Conservation (phyloP, 2,113 vertebrate species). For the Lepisosteus oculatus region DNA sequence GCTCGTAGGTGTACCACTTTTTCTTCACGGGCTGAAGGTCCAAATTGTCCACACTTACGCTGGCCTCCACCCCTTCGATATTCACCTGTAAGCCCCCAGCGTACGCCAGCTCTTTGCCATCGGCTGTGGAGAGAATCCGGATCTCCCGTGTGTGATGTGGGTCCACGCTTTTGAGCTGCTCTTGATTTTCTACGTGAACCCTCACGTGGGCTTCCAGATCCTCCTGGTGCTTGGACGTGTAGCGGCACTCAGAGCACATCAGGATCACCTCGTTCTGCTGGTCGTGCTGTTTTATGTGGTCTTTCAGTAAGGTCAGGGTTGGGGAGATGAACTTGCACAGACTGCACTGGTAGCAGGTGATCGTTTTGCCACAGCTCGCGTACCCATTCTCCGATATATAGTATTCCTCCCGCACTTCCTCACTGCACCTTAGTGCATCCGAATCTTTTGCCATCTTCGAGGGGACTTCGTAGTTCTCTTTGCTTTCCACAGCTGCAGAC, state of each 20-base stretch:
- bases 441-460: constrained; percentile 62
- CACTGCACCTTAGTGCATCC: constrained; percentile 37
- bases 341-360: constrained; percentile 89
- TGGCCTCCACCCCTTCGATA: not conserved
- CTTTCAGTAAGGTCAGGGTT: constrained; percentile 76
- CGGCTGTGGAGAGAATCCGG: constrained; percentile 12
- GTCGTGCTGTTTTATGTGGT: constrained; percentile 85
- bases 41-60: constrained; percentile 25
- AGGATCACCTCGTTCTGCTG: constrained; percentile 87
- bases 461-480: constrained; percentile 50
- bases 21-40: constrained; percentile 54
- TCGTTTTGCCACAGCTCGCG: constrained; percentile 55
- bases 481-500: constrained; percentile 33
- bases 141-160: constrained; percentile 32
- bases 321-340: constrained; percentile 84
- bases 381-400: constrained; percentile 42
- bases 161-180: constrained; percentile 19
- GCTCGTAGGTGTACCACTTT: constrained; percentile 90
- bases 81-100: not conserved
- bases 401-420: constrained; percentile 31
- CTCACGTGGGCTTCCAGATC: constrained; percentile 86
- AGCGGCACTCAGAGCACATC: constrained; percentile 88
- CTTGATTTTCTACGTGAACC: constrained; percentile 62
- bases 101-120: constrained; percentile 26
- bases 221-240: constrained; percentile 79